These are phyloP conservation scores for Romanogobio albipinnatus DNA, from an alignment of 2,113 vertebrate species.

Conservation along the genomic window DNA sequence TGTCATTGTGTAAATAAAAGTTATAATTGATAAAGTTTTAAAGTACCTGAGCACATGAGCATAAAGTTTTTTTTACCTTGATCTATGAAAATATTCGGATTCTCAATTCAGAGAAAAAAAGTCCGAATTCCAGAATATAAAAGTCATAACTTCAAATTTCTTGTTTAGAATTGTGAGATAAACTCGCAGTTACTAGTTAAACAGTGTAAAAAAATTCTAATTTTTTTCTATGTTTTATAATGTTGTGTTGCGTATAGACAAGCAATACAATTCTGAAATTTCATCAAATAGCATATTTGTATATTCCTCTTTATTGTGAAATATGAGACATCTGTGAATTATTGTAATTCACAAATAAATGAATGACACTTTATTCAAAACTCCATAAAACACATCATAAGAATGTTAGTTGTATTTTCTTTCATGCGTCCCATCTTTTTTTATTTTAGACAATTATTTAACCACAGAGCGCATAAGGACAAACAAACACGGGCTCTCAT, in stretches of 20 bases:
- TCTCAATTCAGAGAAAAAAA: too few species aligned
- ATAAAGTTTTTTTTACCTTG: too few species aligned
- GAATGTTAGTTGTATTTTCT: neutral
- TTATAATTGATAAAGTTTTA: too few species aligned
- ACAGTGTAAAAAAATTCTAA: too few species aligned
- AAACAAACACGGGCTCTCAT: neutral
- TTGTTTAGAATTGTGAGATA: too few species aligned
- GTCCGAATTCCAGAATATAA: too few species aligned
- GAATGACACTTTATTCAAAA: slow-evolving; percentile 23
- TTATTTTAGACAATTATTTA: neutral
- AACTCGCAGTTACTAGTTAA: too few species aligned
- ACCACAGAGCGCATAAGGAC: neutral
- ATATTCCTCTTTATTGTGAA: slow-evolving; percentile 26
- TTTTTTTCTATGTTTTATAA: accelerated
- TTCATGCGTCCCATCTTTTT: neutral
- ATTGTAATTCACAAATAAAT: slow-evolving; percentile 13
- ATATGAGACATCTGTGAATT: slow-evolving; percentile 8
- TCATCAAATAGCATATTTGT: neutral
- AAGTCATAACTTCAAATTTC: too few species aligned
- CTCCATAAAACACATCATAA: neutral
- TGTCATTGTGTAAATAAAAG: too few species aligned
- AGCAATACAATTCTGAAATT: neutral
- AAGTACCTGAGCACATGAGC: too few species aligned
- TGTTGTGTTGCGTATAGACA: too few species aligned
- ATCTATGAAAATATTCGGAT: too few species aligned